Percentiles rank a stretch among this genome's conserved stretches.
phyloP scores from a whole-genome alignment of 2,113 vertebrate species.

The Rhizomys pruinosus region DNA sequence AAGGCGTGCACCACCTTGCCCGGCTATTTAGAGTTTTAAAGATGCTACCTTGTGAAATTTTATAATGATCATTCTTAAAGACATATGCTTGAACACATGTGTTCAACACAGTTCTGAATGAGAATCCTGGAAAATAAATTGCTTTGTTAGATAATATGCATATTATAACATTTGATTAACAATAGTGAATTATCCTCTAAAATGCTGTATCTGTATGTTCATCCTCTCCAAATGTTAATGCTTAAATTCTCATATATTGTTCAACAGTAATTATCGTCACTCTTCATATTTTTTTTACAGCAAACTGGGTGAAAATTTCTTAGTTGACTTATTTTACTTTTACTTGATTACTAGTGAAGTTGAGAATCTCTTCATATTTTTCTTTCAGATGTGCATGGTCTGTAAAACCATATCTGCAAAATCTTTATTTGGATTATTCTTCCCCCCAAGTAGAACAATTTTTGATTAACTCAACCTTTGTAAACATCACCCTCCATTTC shows the following conservation, averaged over 20 bases:
- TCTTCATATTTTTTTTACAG: conserved; percentile 34
- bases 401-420: not conserved
- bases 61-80: not conserved
- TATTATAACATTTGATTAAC: not conserved
- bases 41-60: not conserved
- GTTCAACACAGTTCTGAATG: not conserved
- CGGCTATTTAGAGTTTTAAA: not conserved
- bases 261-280: not conserved
- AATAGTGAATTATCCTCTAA: not conserved
- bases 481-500: conserved; percentile 18
- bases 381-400: not conserved
- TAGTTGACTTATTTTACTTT: conserved; percentile 26
- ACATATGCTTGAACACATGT: not conserved
- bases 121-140: not conserved
- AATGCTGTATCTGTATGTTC: not conserved
- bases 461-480: not conserved
- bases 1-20: too few species aligned
- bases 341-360: not conserved
- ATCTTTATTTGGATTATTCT: not conserved
- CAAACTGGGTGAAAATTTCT: not conserved
- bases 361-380: not conserved
- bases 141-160: not conserved
- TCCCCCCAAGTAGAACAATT: not conserved
- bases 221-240: not conserved
- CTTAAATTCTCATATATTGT: conserved; percentile 7